Conservation (phyloP, 2,888 invertebrate genomes). For the Xanthia togata region DNA sequence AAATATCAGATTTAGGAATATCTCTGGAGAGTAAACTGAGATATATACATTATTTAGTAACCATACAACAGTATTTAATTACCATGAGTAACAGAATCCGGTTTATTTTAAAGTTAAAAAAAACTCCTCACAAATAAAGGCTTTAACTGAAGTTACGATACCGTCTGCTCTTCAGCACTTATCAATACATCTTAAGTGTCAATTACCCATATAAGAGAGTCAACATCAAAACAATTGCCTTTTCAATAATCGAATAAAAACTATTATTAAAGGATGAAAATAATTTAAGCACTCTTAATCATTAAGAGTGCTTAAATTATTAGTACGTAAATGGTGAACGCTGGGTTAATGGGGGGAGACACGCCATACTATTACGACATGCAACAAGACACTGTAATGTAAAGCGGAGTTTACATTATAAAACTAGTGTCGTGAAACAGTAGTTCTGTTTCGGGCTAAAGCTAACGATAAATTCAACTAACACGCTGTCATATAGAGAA, state of each 20-base stretch:
- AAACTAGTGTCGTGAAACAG: too few species aligned
- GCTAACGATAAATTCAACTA: too few species aligned
- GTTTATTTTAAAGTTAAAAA: not conserved
- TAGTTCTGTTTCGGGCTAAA: too few species aligned
- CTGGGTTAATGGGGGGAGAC: constrained; percentile 50
- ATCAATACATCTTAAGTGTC: constrained; percentile 36
- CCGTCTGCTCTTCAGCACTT: not conserved
- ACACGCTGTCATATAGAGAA: too few species aligned
- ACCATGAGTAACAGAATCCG: not conserved
- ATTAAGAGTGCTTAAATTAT: too few species aligned
- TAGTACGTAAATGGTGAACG: constrained; percentile 50
- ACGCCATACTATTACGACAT: constrained; percentile 57
- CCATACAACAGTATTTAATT: not conserved
- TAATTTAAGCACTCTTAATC: constrained; percentile 60
- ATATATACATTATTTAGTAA: constrained; percentile 38
- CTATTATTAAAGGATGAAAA: constrained; percentile 43
- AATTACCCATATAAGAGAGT: constrained; percentile 40
- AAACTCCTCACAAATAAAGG: not conserved
- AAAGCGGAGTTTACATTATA: constrained; percentile 39
- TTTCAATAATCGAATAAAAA: constrained; percentile 48
- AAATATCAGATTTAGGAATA: constrained; percentile 40
- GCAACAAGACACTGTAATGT: constrained; percentile 52
- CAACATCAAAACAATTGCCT: constrained; percentile 38
- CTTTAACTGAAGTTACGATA: not conserved
- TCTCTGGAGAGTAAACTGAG: constrained; percentile 34